phyloP scores from a whole-genome alignment of 2,113 vertebrate species.

The Helogale parvula region DNA sequence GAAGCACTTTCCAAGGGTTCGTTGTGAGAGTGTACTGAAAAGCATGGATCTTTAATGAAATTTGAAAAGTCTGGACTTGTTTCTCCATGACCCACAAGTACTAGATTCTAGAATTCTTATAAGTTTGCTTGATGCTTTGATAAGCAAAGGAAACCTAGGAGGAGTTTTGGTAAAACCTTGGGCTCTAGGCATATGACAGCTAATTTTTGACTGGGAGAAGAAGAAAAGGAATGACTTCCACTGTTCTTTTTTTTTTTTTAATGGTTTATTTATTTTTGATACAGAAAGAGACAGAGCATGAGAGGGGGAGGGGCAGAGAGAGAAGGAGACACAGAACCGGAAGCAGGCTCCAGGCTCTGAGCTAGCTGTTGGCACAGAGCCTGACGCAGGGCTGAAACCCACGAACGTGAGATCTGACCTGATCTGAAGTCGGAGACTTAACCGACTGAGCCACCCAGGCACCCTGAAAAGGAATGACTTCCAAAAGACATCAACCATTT shows the following conservation, averaged over 20 bases:
- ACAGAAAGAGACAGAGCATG: too few species aligned
- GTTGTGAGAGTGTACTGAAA: not conserved
- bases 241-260: too few species aligned
- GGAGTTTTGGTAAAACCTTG: not conserved
- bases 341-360: too few species aligned
- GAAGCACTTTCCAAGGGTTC: not conserved
- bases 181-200: not conserved
- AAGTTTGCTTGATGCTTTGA: not conserved
- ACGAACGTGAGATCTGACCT: too few species aligned
- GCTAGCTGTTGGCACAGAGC: too few species aligned
- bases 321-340: too few species aligned
- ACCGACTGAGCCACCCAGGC: too few species aligned
- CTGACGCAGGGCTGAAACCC: too few species aligned
- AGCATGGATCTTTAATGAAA: not conserved
- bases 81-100: not conserved
- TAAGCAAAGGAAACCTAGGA: not conserved
- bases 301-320: too few species aligned
- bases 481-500: not conserved
- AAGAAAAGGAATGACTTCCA: not conserved
- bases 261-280: too few species aligned
- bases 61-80: not conserved
- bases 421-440: too few species aligned
- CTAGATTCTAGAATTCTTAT: not conserved
- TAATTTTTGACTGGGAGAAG: not conserved
- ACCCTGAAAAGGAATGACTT: not conserved